These are phyloP conservation scores for Dasypolia templi DNA, from an alignment of 2,888 invertebrate genomes.

Conservation along the genomic window DNA sequence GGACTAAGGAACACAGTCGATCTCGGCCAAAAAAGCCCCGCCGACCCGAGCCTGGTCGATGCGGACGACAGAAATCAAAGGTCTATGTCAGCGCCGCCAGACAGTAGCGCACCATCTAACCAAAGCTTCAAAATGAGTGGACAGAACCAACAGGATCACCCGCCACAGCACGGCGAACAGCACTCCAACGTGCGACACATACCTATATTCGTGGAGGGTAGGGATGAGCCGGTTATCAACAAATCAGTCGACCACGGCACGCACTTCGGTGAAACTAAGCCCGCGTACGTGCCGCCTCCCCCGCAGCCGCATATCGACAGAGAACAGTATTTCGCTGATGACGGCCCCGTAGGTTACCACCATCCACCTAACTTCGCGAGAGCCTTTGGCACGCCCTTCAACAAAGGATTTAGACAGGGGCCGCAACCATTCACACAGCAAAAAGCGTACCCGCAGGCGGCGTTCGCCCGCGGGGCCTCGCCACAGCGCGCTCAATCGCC, in stretches of 20 bases:
- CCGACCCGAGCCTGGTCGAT: slow-evolving; percentile 87
- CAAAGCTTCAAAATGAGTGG: slow-evolving; percentile 81
- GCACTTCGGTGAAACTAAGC: slow-evolving; percentile 80
- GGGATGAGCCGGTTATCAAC: slow-evolving; percentile 94
- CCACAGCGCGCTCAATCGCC: slow-evolving; percentile 85
- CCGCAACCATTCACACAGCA: slow-evolving; percentile 89
- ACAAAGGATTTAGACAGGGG: slow-evolving; percentile 82
- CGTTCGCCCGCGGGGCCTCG: slow-evolving; percentile 81
- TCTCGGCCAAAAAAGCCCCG: slow-evolving; percentile 92
- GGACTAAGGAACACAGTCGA: slow-evolving; percentile 95
- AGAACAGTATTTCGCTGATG: slow-evolving; percentile 86
- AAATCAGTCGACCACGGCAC: slow-evolving; percentile 88
- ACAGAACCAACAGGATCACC: slow-evolving; percentile 77
- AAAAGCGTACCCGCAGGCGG: slow-evolving; percentile 84
- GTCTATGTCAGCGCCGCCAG: slow-evolving; percentile 95
- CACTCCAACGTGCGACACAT: slow-evolving; percentile 94
- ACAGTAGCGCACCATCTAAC: slow-evolving; percentile 77
- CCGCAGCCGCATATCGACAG: slow-evolving; percentile 83
- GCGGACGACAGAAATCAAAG: slow-evolving; percentile 92
- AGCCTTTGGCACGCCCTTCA: slow-evolving; percentile 85
- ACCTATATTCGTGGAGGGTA: slow-evolving; percentile 96
- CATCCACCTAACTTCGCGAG: slow-evolving; percentile 87
- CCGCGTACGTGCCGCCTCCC: slow-evolving; percentile 77
- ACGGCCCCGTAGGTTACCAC: slow-evolving; percentile 81
- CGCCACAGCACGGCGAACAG: slow-evolving; percentile 72